These are phyloP conservation scores for Brachypalpus laphriformis DNA, from an alignment of 2,888 invertebrate species.

Conservation along the genomic window DNA sequence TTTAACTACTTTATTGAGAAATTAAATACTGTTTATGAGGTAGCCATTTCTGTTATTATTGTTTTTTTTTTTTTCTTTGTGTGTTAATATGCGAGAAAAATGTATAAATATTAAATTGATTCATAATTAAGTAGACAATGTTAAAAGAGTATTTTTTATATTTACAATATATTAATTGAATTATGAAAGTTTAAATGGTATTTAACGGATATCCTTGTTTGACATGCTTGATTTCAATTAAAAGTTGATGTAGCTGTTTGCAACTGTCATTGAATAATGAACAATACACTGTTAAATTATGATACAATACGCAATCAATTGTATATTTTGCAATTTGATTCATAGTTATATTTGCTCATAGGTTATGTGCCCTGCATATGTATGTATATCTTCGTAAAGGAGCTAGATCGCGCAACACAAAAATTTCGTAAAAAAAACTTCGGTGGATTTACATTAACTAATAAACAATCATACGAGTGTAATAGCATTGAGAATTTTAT, in stretches of 20 bases:
- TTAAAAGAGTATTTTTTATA: neutral
- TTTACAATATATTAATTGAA: neutral
- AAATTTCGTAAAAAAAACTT: too few species aligned
- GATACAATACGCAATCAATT: too few species aligned
- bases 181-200: neutral
- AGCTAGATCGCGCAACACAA: too few species aligned
- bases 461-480: too few species aligned
- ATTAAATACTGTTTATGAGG: conserved; percentile 1
- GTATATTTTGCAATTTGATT: too few species aligned
- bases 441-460: too few species aligned
- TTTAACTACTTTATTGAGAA: neutral
- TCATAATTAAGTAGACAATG: conserved; percentile 22
- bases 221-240: neutral
- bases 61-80: too few species aligned
- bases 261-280: neutral
- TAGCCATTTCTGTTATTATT: neutral
- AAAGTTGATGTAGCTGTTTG: neutral
- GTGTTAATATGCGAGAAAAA: too few species aligned
- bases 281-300: neutral
- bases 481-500: too few species aligned
- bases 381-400: too few species aligned
- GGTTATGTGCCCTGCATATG: too few species aligned
- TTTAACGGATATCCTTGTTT: neutral
- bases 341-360: too few species aligned
- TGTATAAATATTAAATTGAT: conserved; percentile 21